Evolutionary conservation across 2,797 vertebrate genomes (phyloP).

Genomic region (Macropodus opercularis): DNA sequence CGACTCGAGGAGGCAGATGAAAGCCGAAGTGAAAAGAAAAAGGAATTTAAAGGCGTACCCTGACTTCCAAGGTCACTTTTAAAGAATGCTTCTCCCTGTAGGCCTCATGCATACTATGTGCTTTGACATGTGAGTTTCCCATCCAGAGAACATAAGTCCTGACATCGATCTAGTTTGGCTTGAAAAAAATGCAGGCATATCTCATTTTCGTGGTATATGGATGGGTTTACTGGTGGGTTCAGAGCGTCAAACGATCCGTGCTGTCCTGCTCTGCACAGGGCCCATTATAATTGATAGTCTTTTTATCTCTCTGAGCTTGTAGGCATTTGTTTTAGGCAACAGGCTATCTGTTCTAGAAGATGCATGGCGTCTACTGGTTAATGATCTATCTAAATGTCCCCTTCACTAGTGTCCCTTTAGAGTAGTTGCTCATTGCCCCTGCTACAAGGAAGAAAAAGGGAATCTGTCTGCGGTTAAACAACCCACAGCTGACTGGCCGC

Average conservation of each 20-base stretch:
- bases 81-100: neutral
- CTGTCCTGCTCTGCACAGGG: constrained; percentile 18
- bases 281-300: constrained; percentile 43
- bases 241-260: constrained; percentile 39
- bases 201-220: constrained; percentile 33
- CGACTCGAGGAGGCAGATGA: neutral
- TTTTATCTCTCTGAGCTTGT: constrained; percentile 56
- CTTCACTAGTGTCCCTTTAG: constrained; percentile 33
- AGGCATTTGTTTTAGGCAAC: constrained; percentile 64
- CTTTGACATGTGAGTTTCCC: constrained; percentile 26
- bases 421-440: constrained; percentile 27
- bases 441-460: constrained; percentile 9
- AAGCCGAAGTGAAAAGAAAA: constrained; percentile 13
- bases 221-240: constrained; percentile 38
- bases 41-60: constrained; percentile 18
- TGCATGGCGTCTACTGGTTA: constrained; percentile 57
- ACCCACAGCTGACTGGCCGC: constrained; percentile 1
- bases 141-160: constrained; percentile 6
- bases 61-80: constrained; percentile 38
- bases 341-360: constrained; percentile 58
- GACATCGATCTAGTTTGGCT: constrained; percentile 35
- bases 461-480: constrained; percentile 8
- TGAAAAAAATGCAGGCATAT: constrained; percentile 9
- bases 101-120: constrained; percentile 2
- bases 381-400: constrained; percentile 66